Base-by-base conservation (phyloP, 35 echinoderm and acorn worm genomes). In the Ptychodera flava region DNA sequence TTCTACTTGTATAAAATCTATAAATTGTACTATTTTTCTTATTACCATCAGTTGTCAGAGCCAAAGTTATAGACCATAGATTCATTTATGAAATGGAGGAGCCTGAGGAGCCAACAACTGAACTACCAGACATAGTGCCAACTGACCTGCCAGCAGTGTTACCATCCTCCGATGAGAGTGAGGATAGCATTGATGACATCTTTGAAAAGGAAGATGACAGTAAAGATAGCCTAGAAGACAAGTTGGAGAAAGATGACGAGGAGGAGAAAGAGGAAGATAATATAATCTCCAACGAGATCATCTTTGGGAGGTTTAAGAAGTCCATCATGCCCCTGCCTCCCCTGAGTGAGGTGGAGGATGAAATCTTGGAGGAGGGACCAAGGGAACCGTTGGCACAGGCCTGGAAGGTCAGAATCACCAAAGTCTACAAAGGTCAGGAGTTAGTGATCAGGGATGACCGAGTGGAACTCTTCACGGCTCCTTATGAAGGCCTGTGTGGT, bases 381-480 rank as follows among this genome's bases (percentile, higher is more conserved):
- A 64, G 45, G 22, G 22, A 12, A 22, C 45, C 45, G 45, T 12
- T 64, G 6, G 45, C 45, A 64, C 6, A 64, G 45, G 45, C 6
- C 10, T 83, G 82, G 82, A 16, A 83, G 82, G 30, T 83, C 28
- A 34, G 82, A 16, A 28, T 83, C 28, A 83, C 30, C 1, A 83
- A 36, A 83, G 35, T 83, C 32, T 83, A 35, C 37, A 83, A 83
- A 36, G 82, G 82, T 36, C 12, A 83, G 31, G 82, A 83, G 10
- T 83, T 83, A 30, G 37, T 83, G 35, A 35, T n/a, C 35, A 36
- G 27, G 12, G 35, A 35, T 6, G 35, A 33, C 1, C 0, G 29
- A 16, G 35, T 37, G 34, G 37, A 30, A 34, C 34, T 83, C 37
- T 36, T 36, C 82, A 83, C 82, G 82, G 34, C 82, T 1, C 34